Conservation (phyloP, 1,140 invertebrate species). For the Campoletis sonorensis region DNA sequence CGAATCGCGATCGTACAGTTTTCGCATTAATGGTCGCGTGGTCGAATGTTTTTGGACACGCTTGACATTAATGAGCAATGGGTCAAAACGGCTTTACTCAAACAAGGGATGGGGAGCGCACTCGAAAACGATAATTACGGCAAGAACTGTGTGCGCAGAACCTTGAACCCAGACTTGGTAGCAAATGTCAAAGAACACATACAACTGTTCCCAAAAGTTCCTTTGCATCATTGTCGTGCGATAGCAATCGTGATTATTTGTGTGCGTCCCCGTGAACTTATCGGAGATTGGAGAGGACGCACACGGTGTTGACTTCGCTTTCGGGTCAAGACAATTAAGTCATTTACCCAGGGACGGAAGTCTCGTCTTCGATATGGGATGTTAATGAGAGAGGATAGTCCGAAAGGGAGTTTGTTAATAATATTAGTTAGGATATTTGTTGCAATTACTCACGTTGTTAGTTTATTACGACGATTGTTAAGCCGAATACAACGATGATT, state of each 20-base stretch:
- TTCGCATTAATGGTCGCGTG: conserved; percentile 55
- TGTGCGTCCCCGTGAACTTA: no score
- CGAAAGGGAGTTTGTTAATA: no score
- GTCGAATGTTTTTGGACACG: conserved; percentile 64
- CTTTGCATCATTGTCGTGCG: conserved; percentile 64
- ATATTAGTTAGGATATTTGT: no score
- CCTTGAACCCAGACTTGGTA: conserved; percentile 55
- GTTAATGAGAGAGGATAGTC: no score
- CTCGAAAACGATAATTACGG: conserved; percentile 55
- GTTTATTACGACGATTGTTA: no score
- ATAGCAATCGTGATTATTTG: conserved; percentile 62
- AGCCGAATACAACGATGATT: no score
- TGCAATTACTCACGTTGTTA: no score
- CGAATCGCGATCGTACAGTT: conserved; percentile 41
- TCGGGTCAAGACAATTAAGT: no score
- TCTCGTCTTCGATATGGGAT: no score
- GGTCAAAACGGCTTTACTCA: conserved; percentile 54
- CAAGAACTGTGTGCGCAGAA: conserved; percentile 51
- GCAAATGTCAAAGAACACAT: conserved; percentile 58
- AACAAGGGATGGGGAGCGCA: conserved; percentile 49
- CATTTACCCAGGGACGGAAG: no score
- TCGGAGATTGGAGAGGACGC: no score
- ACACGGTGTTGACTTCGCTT: no score
- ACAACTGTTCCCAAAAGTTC: conserved; percentile 61
- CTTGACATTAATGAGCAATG: conserved; percentile 58